A percentile compares a stretch with the other conserved stretches of the same genome.
Conservation (phyloP, 2,888 invertebrate genomes). For the Diadromus collaris region DNA sequence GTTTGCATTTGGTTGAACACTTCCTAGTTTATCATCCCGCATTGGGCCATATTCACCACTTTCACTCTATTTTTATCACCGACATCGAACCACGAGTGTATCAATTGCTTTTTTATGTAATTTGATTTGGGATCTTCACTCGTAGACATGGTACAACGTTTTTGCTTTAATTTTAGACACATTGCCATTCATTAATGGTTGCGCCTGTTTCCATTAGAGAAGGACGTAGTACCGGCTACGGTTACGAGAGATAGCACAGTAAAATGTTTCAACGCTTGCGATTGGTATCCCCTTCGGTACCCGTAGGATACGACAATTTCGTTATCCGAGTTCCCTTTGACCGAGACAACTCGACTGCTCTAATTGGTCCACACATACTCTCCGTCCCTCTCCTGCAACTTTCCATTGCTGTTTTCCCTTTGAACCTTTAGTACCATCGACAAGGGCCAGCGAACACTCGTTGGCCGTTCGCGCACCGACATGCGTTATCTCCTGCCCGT, state of each 20-base stretch:
- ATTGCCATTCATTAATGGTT: not conserved
- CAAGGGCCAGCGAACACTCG: conserved; percentile 43
- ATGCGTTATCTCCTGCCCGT: conserved; percentile 51
- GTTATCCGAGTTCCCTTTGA: conserved; percentile 53
- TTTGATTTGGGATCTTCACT: not conserved
- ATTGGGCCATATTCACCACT: not conserved
- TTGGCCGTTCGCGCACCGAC: conserved; percentile 36
- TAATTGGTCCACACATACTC: conserved; percentile 51
- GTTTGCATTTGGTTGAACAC: not conserved
- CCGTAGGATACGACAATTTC: conserved; percentile 44
- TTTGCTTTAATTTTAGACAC: not conserved
- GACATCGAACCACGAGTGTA: not conserved
- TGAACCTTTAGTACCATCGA: conserved; percentile 46
- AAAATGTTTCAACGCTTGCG: conserved; percentile 44
- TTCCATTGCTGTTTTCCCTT: conserved; percentile 30
- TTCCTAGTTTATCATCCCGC: not conserved
- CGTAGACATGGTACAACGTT: not conserved
- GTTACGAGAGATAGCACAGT: not conserved
- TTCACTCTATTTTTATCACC: not conserved
- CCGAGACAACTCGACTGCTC: conserved; percentile 40
- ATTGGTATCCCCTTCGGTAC: conserved; percentile 38
- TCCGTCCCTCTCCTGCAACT: conserved; percentile 19
- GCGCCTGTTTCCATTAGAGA: not conserved
- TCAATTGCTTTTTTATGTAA: not conserved
- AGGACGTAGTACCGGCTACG: not conserved